Evolutionary conservation across 2,888 invertebrate genomes (phyloP), one percentile per base, ranked within the genome.

Genomic region (Odontocolon sp.): DNA sequence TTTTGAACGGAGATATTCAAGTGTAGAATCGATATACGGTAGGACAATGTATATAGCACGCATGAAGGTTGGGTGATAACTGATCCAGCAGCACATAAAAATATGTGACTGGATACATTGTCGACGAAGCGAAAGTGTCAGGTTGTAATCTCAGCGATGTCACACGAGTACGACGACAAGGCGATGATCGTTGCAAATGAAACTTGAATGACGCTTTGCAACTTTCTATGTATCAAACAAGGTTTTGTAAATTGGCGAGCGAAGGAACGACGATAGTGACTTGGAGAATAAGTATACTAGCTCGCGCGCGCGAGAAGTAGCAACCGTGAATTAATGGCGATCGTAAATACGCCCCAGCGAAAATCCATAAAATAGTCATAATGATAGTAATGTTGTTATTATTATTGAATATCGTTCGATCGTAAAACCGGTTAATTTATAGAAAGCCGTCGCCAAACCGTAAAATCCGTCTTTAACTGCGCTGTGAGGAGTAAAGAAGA

Each of bases 341-440:
- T 66, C 80, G 79, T 84, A 83, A 84, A 83, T 75, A 79, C 71
- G 61, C 77, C 61, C 63, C 45, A 38, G 28, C 76, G 80, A 82
- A 64, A 68, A 81, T 84, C 80, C 79, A 83, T 83, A 83, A 87
- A 87, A 84, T 81, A 76, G 78, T 63, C 70, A 68, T 81, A 81
- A 84, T 80, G 82, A 84, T 85, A 83, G 78, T 63, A 77, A 82
- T 81, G 81, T 84, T 84, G 78, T 84, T 83, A 80, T 84, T 85
- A 81, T 84, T 84, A 86, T 83, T 82, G 82, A 84, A 83, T 82
- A 82, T 82, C 80, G 75, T 61, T 72, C 71, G 81, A 82, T 80
- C 85, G 83, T 85, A 83, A 85, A 85, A 67, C 71, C 28, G 61
- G 50, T 63, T 78, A 78, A 85, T 82, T 86, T 85, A 85, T 83